These are phyloP conservation scores for Tinea trinotella DNA, from an alignment of 2,888 invertebrate species.

Conservation along the genomic window DNA sequence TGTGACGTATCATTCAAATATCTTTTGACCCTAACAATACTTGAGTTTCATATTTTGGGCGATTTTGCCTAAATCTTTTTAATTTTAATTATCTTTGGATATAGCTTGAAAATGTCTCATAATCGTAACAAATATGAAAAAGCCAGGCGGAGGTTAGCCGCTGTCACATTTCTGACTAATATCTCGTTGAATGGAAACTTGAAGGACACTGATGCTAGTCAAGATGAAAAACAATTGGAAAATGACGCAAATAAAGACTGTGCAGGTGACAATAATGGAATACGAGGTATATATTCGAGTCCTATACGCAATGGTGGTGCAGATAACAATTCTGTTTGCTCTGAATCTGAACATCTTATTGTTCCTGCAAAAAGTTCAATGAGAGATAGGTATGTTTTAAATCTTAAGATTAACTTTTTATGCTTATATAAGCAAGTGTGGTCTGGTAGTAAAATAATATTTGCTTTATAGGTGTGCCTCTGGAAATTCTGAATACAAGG, in stretches of 20 bases:
- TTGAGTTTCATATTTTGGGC: no score
- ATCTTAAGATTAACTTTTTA: no score
- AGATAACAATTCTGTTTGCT: slow-evolving; percentile 77
- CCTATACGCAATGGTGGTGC: slow-evolving; percentile 40
- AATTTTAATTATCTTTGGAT: background rate
- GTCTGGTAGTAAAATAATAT: no score
- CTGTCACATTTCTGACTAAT: slow-evolving; percentile 94
- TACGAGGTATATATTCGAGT: slow-evolving; percentile 47
- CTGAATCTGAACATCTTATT: slow-evolving; percentile 80
- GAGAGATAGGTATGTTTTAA: slow-evolving; percentile 73
- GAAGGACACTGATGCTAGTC: slow-evolving; percentile 77
- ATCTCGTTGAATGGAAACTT: slow-evolving; percentile 95
- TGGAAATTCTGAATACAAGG: slow-evolving; percentile 53
- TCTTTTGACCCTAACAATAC: no score
- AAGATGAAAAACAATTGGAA: slow-evolving; percentile 28
- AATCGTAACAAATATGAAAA: slow-evolving; percentile 70
- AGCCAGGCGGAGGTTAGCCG: slow-evolving; percentile 90
- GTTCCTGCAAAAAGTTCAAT: slow-evolving; percentile 76
- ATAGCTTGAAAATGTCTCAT: slow-evolving; percentile 36
- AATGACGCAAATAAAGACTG: slow-evolving; percentile 32
- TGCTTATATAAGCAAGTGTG: no score
- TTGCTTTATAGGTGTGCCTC: slow-evolving; percentile 47
- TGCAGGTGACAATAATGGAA: slow-evolving; percentile 38
- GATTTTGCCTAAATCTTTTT: no score
- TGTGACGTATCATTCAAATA: no score